Percentiles rank a stretch among this genome's conserved stretches.
Evolutionary conservation across 2,888 invertebrate genomes (phyloP).

Genomic region (Eristalis pertinax): DNA sequence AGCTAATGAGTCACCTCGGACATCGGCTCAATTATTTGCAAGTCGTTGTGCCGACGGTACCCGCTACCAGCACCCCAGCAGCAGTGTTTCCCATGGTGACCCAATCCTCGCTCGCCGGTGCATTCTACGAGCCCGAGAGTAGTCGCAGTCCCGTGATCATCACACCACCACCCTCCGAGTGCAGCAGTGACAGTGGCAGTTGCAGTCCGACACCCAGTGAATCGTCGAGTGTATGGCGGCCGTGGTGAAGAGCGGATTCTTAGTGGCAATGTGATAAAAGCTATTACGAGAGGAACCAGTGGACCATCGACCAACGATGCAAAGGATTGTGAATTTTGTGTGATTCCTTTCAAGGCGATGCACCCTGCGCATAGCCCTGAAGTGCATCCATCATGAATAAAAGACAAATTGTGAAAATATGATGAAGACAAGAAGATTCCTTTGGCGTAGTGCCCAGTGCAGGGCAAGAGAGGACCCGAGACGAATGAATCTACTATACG

Average conservation of each 20-base stretch:
- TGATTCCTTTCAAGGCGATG: constrained; percentile 2
- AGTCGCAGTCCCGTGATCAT: constrained; percentile 75
- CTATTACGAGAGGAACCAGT: not conserved
- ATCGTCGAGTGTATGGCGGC: constrained; percentile 79
- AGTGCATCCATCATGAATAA: not conserved
- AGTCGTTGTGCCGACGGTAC: constrained; percentile 79
- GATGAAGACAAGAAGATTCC: not conserved
- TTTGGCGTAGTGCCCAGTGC: not conserved
- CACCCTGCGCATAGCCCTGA: not conserved
- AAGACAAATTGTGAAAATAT: not conserved
- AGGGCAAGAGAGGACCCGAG: not conserved
- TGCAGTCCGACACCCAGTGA: constrained; percentile 81
- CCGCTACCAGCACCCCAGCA: constrained; percentile 47
- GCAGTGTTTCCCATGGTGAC: constrained; percentile 40
- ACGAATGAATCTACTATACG: constrained; percentile 12
- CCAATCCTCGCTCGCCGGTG: constrained; percentile 46
- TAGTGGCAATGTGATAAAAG: not conserved
- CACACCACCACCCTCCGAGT: constrained; percentile 81
- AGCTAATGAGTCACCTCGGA: constrained; percentile 94
- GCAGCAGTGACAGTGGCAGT: constrained; percentile 79
- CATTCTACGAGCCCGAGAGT: constrained; percentile 62
- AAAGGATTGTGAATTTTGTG: not conserved
- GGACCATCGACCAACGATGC: constrained; percentile 2
- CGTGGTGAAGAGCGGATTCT: constrained; percentile 77
- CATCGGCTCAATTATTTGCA: constrained; percentile 87